Evolutionary conservation across 2,797 vertebrate species (phyloP).

Genomic region (Bovichtus diacanthus): DNA sequence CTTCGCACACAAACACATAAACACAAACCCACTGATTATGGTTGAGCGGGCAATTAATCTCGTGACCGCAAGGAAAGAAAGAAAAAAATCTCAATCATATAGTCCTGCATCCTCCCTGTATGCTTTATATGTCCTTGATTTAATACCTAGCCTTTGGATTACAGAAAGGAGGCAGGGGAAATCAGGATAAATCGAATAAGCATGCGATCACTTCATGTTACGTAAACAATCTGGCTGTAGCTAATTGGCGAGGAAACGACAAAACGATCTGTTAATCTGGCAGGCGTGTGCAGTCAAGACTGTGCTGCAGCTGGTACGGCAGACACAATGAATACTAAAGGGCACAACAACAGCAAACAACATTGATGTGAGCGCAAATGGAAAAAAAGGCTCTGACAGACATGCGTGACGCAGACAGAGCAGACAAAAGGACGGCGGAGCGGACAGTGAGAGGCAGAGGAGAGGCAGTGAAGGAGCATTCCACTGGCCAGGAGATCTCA

Average conservation of each 20-base stretch:
- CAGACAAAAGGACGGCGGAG: not conserved
- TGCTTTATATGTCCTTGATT: constrained; percentile 8
- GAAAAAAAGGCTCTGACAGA: constrained; percentile 36
- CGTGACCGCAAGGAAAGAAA: constrained; percentile 29
- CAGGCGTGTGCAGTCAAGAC: constrained; percentile 49
- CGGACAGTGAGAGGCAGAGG: constrained; percentile 33
- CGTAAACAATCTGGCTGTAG: constrained; percentile 72
- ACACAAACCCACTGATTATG: constrained; percentile 55
- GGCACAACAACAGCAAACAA: constrained; percentile 32
- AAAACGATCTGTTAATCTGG: constrained; percentile 72
- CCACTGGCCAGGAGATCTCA: constrained; percentile 55
- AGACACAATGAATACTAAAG: constrained; percentile 48
- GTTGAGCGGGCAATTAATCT: constrained; percentile 53
- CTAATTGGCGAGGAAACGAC: constrained; percentile 74
- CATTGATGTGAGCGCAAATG: constrained; percentile 7
- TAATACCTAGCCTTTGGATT: constrained; percentile 20
- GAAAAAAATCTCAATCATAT: constrained; percentile 21
- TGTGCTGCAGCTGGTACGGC: constrained; percentile 61
- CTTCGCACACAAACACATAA: constrained; percentile 66
- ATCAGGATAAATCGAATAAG: constrained; percentile 59
- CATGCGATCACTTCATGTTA: constrained; percentile 57
- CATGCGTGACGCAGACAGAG: not conserved
- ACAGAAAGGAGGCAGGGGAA: constrained; percentile 35
- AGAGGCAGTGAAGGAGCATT: constrained; percentile 5
- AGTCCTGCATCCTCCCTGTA: constrained; percentile 4